Evolutionary conservation across 2,888 invertebrate species (phyloP).

Genomic region (Pseudococcus longispinus): DNA sequence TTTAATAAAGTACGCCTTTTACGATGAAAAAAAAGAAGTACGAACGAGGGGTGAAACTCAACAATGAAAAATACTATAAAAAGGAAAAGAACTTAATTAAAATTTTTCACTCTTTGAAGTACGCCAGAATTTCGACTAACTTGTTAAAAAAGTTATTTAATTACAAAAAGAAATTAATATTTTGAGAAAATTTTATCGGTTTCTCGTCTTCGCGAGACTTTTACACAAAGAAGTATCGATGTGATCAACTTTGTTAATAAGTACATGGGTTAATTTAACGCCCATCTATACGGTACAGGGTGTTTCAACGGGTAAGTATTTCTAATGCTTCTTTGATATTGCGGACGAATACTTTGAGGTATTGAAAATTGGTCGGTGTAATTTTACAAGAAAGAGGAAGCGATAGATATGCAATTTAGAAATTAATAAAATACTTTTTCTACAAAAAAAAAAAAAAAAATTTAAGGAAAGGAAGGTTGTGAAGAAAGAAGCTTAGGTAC

Average conservation of each 20-base stretch:
- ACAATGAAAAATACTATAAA: slow-evolving; percentile 3
- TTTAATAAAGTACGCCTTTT: slow-evolving; percentile 25
- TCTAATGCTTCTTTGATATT: neutral
- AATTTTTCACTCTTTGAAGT: slow-evolving; percentile 36
- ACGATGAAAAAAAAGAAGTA: neutral
- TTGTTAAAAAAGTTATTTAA: slow-evolving; percentile 40
- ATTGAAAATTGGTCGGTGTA: neutral
- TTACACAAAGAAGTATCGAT: neutral
- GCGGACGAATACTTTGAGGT: neutral
- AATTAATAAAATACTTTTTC: neutral
- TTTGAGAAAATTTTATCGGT: slow-evolving; percentile 2
- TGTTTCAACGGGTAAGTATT: neutral
- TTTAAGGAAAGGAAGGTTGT: neutral
- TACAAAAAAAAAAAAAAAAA: too few relatives aligned
- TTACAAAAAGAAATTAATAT: slow-evolving; percentile 37
- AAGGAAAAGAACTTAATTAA: slow-evolving; percentile 34
- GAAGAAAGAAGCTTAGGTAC: neutral
- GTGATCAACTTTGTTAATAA: slow-evolving; percentile 29
- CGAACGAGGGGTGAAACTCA: neutral
- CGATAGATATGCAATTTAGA: neutral
- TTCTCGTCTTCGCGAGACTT: neutral
- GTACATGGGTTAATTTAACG: neutral
- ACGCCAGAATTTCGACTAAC: neutral
- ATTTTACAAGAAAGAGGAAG: neutral
- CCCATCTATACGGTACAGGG: neutral